A percentile compares a stretch with the other conserved stretches of the same genome.
phyloP scores from a whole-genome alignment of 2,797 vertebrate genomes.

The Dallia pectoralis region DNA sequence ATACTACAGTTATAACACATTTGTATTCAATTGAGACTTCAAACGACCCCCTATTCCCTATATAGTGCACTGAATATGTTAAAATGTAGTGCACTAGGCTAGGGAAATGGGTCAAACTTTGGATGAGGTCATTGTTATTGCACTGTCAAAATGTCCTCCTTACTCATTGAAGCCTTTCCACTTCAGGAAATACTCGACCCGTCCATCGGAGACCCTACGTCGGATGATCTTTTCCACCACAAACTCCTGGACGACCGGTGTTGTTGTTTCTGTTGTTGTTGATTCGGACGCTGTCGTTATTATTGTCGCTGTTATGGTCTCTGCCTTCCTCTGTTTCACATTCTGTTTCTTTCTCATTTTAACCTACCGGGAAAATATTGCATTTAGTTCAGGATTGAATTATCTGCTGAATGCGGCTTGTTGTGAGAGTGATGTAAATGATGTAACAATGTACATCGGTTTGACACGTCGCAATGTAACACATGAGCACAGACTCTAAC shows the following conservation, averaged over 20 bases:
- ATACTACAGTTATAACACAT: too few relatives aligned
- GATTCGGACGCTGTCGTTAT: not conserved
- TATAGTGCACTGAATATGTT: not conserved
- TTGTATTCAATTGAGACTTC: too few relatives aligned
- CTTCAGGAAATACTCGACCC: slow-evolving; percentile 97
- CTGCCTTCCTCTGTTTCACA: slow-evolving; percentile 95
- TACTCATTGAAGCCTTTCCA: slow-evolving; percentile 99
- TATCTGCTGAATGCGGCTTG: not conserved
- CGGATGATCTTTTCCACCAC: slow-evolving; percentile 95
- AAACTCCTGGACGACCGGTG: slow-evolving; percentile 92
- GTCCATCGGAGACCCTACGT: slow-evolving; percentile 88
- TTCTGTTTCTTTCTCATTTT: slow-evolving; percentile 99
- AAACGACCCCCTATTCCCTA: not conserved
- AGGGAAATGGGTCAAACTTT: not conserved
- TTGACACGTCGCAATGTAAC: not conserved
- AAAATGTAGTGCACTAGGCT: not conserved
- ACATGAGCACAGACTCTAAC: not conserved
- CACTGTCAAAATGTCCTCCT: slow-evolving; percentile 50
- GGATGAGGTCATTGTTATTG: not conserved
- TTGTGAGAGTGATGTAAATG: not conserved
- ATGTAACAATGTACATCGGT: not conserved
- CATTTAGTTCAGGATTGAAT: not conserved
- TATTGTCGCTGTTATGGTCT: slow-evolving; percentile 51
- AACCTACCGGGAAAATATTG: slow-evolving; percentile 45
- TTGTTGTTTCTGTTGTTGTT: slow-evolving; percentile 61